A percentile compares a stretch with the other conserved stretches of the same genome.
These are phyloP conservation scores for Pachyseris speciosa DNA, from an alignment of 64 coral and sea anemone genomes.

Conservation along the genomic window DNA sequence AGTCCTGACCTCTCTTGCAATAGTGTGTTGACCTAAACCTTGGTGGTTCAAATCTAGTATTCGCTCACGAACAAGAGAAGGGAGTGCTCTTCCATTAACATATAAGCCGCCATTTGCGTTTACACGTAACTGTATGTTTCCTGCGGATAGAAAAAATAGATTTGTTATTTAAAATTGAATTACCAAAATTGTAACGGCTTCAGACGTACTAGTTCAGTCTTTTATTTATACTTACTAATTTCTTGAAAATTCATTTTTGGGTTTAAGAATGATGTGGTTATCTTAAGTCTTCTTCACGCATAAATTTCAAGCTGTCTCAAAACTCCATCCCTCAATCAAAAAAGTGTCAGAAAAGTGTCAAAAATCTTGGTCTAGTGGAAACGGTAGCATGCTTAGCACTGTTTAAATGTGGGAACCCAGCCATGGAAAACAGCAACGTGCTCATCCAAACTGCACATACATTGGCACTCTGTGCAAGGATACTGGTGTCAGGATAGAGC, in stretches of 20 bases:
- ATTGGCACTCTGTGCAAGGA: no score
- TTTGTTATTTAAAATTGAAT: slow-evolving; percentile 4
- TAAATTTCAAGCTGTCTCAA: background rate
- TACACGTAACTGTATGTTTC: background rate
- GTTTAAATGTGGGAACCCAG: no score
- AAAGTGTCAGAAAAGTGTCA: slow-evolving; percentile 15
- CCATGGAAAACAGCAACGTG: no score
- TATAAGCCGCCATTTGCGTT: background rate
- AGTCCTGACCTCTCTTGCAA: slow-evolving; percentile 35
- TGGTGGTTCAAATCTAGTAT: slow-evolving; percentile 42
- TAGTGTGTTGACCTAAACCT: slow-evolving; percentile 38
- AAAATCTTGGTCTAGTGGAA: background rate
- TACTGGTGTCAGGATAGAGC: no score
- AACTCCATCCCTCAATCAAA: background rate
- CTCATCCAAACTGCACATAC: no score
- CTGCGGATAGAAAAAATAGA: slow-evolving; percentile 2
- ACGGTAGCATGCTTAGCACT: background rate
- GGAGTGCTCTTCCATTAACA: slow-evolving; percentile 42
- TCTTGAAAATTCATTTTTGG: background rate
- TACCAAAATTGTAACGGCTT: background rate
- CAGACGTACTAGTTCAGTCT: background rate
- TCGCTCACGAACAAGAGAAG: slow-evolving; percentile 46
- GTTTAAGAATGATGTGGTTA: background rate
- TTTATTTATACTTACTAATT: background rate
- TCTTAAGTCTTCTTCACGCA: background rate